These are phyloP conservation scores for Montipora sp. DNA, from an alignment of 64 coral and sea anemone genomes.

Conservation along the genomic window DNA sequence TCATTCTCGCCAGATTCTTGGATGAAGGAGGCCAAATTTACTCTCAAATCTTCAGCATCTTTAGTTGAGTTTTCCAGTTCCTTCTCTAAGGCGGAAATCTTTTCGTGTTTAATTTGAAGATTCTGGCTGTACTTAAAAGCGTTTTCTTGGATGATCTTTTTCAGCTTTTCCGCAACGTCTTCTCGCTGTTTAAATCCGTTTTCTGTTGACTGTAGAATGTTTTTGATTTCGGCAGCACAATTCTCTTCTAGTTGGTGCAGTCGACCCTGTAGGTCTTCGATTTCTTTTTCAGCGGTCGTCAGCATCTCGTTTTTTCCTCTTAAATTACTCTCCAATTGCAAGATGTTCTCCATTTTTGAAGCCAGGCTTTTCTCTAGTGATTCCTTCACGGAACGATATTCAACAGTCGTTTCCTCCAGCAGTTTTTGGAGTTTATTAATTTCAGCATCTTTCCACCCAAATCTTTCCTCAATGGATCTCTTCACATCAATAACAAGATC, in stretches of 20 bases:
- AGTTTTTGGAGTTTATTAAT: conserved; percentile 21
- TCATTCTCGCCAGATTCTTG: conserved; percentile 31
- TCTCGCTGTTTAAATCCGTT: conserved; percentile 37
- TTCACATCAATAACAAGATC: conserved; percentile 12
- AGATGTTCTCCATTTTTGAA: conserved; percentile 9
- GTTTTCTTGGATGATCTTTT: conserved; percentile 47
- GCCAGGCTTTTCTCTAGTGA: conserved; percentile 10
- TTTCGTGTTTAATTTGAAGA: conserved; percentile 8
- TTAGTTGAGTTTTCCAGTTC: neutral
- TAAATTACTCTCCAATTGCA: neutral
- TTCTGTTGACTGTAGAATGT: conserved; percentile 11
- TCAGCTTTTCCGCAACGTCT: conserved; percentile 31
- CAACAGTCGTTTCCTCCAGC: neutral
- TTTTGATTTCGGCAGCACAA: conserved; percentile 14
- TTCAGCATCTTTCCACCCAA: conserved; percentile 28
- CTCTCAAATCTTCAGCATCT: conserved; percentile 23
- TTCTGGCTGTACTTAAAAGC: conserved; percentile 24
- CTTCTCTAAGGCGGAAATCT: conserved; percentile 6
- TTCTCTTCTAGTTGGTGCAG: neutral
- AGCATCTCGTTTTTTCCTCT: neutral
- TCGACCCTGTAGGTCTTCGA: conserved; percentile 4
- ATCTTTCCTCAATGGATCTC: conserved; percentile 33
- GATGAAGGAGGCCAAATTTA: conserved; percentile 4
- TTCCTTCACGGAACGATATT: neutral
- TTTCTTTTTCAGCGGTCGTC: conserved; percentile 25